These are phyloP conservation scores for Euwallacea similis DNA, from an alignment of 1,140 invertebrate genomes.

Conservation along the genomic window DNA sequence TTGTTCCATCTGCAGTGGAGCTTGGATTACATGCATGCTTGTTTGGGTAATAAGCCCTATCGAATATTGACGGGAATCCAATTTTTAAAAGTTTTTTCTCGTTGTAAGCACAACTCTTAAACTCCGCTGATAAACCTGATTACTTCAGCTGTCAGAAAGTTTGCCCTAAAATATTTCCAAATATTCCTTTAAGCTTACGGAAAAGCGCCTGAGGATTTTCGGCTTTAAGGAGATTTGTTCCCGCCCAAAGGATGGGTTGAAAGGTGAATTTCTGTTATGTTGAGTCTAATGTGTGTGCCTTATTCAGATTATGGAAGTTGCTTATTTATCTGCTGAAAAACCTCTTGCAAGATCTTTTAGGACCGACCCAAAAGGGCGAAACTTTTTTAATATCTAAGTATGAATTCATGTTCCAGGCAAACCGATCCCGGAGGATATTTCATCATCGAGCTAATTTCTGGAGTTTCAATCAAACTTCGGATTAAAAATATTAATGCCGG, in stretches of 20 bases:
- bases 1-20: not conserved
- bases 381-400: too few relatives aligned
- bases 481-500: slow-evolving; percentile 6
- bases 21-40: too few relatives aligned
- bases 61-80: not conserved
- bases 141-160: not conserved
- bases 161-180: slow-evolving; percentile 3
- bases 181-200: not conserved
- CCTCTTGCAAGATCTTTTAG: too few relatives aligned
- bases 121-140: not conserved
- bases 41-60: too few relatives aligned
- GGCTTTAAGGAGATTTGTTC: slow-evolving; percentile 2
- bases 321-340: too few relatives aligned
- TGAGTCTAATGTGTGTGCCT: too few relatives aligned
- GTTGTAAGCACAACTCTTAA: not conserved
- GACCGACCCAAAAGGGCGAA: too few relatives aligned
- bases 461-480: not conserved
- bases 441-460: not conserved
- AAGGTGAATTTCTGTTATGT: too few relatives aligned
- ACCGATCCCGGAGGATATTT: not conserved
- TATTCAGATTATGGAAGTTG: too few relatives aligned
- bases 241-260: not conserved
- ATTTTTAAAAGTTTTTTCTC: not conserved
- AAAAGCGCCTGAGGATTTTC: not conserved
- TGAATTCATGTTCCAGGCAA: too few relatives aligned